These are phyloP conservation scores for Girardinus metallicus DNA, from an alignment of 2,797 vertebrate species.

Conservation along the genomic window DNA sequence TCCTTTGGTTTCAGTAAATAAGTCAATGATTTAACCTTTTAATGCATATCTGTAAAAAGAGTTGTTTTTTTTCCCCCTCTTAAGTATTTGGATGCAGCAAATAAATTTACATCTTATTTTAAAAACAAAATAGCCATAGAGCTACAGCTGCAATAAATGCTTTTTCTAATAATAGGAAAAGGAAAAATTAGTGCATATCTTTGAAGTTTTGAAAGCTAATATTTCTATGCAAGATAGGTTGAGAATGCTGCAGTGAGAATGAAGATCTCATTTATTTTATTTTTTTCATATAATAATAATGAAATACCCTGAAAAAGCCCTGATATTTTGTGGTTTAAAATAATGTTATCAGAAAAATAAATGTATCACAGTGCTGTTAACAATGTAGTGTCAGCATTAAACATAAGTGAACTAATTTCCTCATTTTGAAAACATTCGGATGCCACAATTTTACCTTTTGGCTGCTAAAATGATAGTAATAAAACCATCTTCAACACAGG, in stretches of 20 bases:
- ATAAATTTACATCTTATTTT: background rate
- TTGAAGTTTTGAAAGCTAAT: background rate
- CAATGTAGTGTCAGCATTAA: background rate
- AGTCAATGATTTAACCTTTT: background rate
- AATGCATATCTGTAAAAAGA: background rate
- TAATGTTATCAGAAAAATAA: background rate
- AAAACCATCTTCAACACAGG: background rate
- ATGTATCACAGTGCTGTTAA: background rate
- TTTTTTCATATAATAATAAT: background rate
- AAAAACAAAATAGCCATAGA: background rate
- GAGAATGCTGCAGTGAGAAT: background rate
- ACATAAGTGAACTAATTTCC: background rate
- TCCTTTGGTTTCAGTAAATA: background rate
- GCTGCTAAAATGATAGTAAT: background rate
- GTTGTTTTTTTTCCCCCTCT: background rate
- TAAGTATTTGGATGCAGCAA: background rate
- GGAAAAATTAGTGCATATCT: background rate
- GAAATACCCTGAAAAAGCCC: background rate
- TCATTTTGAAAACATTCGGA: background rate
- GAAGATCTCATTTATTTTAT: background rate
- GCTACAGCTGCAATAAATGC: background rate
- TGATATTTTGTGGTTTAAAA: background rate
- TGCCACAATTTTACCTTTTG: background rate
- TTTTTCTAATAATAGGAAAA: background rate
- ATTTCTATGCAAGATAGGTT: background rate